Evolutionary conservation across 2,797 vertebrate genomes (phyloP).

Genomic region (Malacoraja senta): DNA sequence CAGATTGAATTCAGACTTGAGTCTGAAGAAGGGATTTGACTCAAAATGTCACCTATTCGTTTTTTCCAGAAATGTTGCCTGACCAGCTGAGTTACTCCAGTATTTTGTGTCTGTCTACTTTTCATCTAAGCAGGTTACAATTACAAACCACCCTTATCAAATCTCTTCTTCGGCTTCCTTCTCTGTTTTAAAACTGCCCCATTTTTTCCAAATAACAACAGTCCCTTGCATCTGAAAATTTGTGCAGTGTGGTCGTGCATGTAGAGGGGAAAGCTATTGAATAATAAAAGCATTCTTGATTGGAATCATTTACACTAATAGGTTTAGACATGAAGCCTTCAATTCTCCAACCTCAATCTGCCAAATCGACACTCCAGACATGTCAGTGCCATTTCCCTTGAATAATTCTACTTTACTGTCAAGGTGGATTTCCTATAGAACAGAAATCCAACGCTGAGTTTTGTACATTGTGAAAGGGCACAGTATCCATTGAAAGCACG

Average conservation of each 20-base stretch:
- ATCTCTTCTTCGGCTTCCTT: too few relatives aligned
- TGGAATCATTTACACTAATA: constrained; percentile 1
- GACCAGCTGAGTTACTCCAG: too few relatives aligned
- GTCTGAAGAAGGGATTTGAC: too few relatives aligned
- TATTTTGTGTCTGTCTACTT: too few relatives aligned
- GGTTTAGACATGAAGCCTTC: not conserved
- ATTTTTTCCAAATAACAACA: too few relatives aligned
- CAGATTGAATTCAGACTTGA: too few relatives aligned
- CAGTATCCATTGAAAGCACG: not conserved
- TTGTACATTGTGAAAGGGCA: not conserved
- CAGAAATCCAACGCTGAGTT: not conserved
- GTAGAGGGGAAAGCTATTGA: not conserved
- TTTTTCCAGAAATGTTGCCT: too few relatives aligned
- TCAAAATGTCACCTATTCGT: too few relatives aligned
- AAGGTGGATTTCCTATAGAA: not conserved
- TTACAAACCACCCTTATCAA: too few relatives aligned
- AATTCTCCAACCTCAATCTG: not conserved
- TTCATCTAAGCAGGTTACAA: too few relatives aligned
- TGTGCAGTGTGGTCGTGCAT: not conserved
- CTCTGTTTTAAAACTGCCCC: too few relatives aligned
- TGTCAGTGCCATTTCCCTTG: not conserved
- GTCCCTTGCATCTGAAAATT: too few relatives aligned
- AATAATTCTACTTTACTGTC: constrained; percentile 24
- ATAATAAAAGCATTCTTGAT: not conserved
- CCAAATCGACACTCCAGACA: constrained; percentile 1